Conservation (phyloP, 2,113 vertebrate genomes). For the Narcine bancroftii region DNA sequence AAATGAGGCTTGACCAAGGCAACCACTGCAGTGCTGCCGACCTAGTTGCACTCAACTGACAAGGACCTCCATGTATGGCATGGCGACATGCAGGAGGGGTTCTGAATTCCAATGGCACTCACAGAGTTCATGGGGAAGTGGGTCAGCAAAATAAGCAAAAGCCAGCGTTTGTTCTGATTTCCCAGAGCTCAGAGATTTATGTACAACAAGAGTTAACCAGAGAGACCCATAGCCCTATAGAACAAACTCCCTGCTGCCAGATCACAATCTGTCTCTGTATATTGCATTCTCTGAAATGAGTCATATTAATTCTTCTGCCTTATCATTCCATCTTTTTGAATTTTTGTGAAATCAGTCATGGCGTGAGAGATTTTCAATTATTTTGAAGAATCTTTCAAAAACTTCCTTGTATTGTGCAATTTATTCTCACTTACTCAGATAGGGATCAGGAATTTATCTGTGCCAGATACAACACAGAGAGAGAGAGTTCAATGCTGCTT, state of each 20-base stretch:
- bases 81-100: too few species aligned
- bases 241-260: neutral
- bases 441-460: neutral
- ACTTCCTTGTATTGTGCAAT: slow-evolving; percentile 27
- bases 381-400: slow-evolving; percentile 24
- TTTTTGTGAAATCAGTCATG: slow-evolving; percentile 23
- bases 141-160: neutral
- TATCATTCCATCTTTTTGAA: slow-evolving; percentile 6
- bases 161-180: neutral
- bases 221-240: neutral
- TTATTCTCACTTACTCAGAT: neutral
- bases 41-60: too few species aligned
- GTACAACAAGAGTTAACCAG: neutral
- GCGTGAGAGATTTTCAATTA: slow-evolving; percentile 24
- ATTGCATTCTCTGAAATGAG: slow-evolving; percentile 23
- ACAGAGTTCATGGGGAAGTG: neutral
- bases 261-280: neutral
- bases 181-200: neutral
- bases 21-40: too few species aligned
- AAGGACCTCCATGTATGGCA: too few species aligned
- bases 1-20: too few species aligned
- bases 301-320: neutral
- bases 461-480: slow-evolving; percentile 11
- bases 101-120: neutral
- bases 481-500: neutral